Percentiles rank a stretch among this genome's conserved stretches.
phyloP scores from a whole-genome alignment of 2,888 invertebrate species.

The Hesperia comma region DNA sequence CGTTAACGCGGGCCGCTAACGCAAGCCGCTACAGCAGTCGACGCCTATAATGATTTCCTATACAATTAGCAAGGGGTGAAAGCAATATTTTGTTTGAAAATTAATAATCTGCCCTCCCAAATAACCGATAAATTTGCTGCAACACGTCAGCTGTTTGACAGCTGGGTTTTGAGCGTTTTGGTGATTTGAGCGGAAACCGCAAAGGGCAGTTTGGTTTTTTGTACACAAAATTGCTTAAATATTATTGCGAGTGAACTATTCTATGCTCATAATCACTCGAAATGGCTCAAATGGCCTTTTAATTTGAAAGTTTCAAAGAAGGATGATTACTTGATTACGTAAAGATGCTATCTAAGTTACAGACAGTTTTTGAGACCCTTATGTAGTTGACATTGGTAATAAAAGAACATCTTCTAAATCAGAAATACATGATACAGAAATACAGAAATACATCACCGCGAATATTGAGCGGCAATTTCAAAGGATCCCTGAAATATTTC shows the following conservation, averaged over 20 bases:
- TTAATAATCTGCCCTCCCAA: constrained; percentile 35
- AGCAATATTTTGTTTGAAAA: constrained; percentile 38
- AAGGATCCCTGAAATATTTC: not conserved
- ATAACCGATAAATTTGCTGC: constrained; percentile 29
- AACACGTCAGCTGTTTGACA: constrained; percentile 32
- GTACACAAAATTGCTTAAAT: not conserved
- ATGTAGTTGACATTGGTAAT: too few relatives aligned
- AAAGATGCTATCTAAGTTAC: too few relatives aligned
- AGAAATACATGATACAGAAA: not conserved
- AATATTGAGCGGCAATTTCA: not conserved
- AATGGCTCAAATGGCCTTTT: too few relatives aligned
- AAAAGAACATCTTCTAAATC: too few relatives aligned
- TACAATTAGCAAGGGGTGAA: constrained; percentile 37
- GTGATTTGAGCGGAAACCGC: constrained; percentile 39
- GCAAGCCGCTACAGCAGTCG: constrained; percentile 8
- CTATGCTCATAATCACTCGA: not conserved
- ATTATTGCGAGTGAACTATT: not conserved
- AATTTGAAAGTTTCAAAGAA: too few relatives aligned
- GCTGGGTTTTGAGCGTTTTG: constrained; percentile 34
- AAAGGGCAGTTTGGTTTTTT: constrained; percentile 35
- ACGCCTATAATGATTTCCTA: constrained; percentile 28
- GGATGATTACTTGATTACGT: too few relatives aligned
- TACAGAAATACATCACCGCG: too few relatives aligned
- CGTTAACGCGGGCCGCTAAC: constrained; percentile 4
- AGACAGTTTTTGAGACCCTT: too few relatives aligned